Conservation (phyloP, 2,888 invertebrate species). For the Cryptocephalus moraei region DNA sequence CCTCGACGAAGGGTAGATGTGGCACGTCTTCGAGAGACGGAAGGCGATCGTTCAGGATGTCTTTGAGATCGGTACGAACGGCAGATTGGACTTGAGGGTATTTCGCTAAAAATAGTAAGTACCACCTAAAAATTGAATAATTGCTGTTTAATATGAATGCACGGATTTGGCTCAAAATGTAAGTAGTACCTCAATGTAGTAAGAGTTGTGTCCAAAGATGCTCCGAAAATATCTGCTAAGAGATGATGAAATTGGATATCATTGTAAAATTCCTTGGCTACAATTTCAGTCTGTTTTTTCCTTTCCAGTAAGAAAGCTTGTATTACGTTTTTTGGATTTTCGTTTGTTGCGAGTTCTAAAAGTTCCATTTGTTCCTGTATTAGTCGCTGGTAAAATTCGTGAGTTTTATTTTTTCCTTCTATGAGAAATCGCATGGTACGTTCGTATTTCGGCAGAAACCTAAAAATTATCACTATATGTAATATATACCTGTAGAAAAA, state of each 20-base stretch:
- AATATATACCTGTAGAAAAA: too few species aligned
- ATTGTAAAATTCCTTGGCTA: slow-evolving; percentile 42
- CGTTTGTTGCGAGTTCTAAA: slow-evolving; percentile 6
- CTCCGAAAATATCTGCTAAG: slow-evolving; percentile 75
- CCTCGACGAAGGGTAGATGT: slow-evolving; percentile 53
- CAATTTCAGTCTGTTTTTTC: slow-evolving; percentile 34
- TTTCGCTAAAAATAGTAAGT: slow-evolving; percentile 64
- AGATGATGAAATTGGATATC: slow-evolving; percentile 63
- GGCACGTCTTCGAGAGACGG: slow-evolving; percentile 46
- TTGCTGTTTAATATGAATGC: not conserved
- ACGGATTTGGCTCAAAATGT: not conserved
- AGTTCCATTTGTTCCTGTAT: slow-evolving; percentile 41
- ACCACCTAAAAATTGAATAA: slow-evolving; percentile 46
- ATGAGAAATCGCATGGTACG: slow-evolving; percentile 55
- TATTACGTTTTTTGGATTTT: slow-evolving; percentile 36
- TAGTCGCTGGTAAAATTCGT: slow-evolving; percentile 58
- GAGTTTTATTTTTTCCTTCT: slow-evolving; percentile 62
- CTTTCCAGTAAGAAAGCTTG: slow-evolving; percentile 57
- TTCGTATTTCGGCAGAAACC: slow-evolving; percentile 52
- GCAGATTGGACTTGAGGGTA: slow-evolving; percentile 52
- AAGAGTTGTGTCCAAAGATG: slow-evolving; percentile 75
- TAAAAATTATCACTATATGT: slow-evolving; percentile 22
- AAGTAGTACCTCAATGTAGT: slow-evolving; percentile 52
- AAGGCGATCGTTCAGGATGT: slow-evolving; percentile 22
- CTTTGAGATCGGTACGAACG: slow-evolving; percentile 47